Conservation (phyloP, 1,140 invertebrate species). For the Drosophila kikkawai region DNA sequence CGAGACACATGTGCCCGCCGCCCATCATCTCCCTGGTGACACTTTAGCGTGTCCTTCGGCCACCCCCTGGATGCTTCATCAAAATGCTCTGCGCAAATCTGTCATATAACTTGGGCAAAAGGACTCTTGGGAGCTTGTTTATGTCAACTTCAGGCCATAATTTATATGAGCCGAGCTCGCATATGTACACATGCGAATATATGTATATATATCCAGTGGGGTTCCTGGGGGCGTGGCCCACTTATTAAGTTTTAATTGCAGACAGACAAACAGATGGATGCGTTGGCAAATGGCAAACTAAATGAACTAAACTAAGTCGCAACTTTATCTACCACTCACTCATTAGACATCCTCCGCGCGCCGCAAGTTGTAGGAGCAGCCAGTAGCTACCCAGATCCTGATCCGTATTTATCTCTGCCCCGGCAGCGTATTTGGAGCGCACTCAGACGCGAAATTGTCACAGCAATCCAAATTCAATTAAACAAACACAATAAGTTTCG, state of each 20-base stretch:
- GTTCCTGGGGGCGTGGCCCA: constrained; percentile 44
- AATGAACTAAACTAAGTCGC: constrained; percentile 81
- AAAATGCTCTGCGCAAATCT: constrained; percentile 78
- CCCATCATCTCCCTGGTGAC: constrained; percentile 65
- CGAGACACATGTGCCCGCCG: constrained; percentile 65
- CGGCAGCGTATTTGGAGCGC: constrained; percentile 54
- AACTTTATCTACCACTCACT: constrained; percentile 74
- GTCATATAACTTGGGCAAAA: constrained; percentile 82
- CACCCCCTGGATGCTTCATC: constrained; percentile 61
- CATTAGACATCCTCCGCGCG: constrained; percentile 57
- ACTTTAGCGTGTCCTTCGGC: constrained; percentile 65
- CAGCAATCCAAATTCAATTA: constrained; percentile 85
- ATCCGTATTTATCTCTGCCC: constrained; percentile 53
- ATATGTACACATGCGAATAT: constrained; percentile 52
- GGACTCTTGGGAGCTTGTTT: constrained; percentile 84
- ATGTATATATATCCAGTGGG: background rate
- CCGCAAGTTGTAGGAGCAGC: constrained; percentile 25
- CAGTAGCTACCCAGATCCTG: background rate
- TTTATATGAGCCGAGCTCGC: constrained; percentile 66
- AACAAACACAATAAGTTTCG: constrained; percentile 85
- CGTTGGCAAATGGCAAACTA: constrained; percentile 44
- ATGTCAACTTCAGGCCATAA: constrained; percentile 83
- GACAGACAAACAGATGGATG: constrained; percentile 9
- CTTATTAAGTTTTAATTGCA: constrained; percentile 78
- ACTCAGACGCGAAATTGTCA: constrained; percentile 80